Evolutionary conservation across 2,888 invertebrate species (phyloP).

Genomic region (Xestoiulus laeticollis): DNA sequence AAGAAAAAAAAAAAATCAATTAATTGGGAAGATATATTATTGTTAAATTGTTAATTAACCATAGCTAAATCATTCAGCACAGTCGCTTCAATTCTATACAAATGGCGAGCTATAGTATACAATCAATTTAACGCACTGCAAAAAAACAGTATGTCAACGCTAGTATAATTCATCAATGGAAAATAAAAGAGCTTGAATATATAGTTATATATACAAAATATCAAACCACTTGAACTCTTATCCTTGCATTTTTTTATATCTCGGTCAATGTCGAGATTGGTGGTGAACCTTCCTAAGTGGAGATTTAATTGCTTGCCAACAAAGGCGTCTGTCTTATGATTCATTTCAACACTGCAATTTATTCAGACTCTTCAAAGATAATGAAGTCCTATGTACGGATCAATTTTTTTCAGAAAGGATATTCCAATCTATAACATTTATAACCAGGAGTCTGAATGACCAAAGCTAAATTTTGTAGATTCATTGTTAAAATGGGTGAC

Average conservation of each 20-base stretch:
- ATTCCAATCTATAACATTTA: background rate
- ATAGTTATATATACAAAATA: background rate
- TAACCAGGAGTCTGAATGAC: background rate
- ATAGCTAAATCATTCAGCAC: too few species aligned
- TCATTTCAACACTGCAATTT: background rate
- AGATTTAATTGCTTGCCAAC: constrained; percentile 30
- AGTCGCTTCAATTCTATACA: too few species aligned
- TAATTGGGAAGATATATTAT: background rate
- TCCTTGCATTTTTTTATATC: background rate
- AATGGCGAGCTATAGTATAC: background rate
- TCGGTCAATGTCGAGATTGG: constrained; percentile 42
- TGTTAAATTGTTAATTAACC: too few species aligned
- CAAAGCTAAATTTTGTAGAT: too few species aligned
- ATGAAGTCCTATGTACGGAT: background rate
- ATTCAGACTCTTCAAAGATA: background rate
- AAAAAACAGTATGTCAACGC: background rate
- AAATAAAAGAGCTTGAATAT: background rate
- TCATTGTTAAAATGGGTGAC: too few species aligned
- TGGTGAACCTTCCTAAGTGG: background rate
- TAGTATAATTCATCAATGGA: background rate
- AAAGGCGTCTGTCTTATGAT: constrained; percentile 30
- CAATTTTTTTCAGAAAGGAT: background rate
- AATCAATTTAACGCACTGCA: background rate
- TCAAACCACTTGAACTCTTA: background rate
- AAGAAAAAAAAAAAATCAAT: background rate